Percentiles rank a stretch among this genome's conserved stretches.
Evolutionary conservation across 1,140 invertebrate species (phyloP).

Genomic region (Octopus bimaculoides): DNA sequence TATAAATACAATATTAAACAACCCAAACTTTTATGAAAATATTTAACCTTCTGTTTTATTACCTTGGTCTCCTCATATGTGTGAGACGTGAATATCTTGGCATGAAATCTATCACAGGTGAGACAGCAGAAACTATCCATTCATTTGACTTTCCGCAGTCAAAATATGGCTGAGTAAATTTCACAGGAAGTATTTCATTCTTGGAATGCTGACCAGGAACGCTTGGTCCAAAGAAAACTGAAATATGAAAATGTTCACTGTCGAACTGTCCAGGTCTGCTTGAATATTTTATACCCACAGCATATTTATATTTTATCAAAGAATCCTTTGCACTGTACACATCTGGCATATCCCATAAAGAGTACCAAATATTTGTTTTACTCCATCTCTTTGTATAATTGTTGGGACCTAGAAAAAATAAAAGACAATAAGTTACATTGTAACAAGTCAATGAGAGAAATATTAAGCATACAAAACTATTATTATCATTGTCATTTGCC

Average conservation of each 20-base stretch:
- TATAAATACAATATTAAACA: not conserved
- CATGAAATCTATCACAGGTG: constrained; percentile 92
- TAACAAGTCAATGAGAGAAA: too few relatives aligned
- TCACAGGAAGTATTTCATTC: constrained; percentile 75
- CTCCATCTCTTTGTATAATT: too few relatives aligned
- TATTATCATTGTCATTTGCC: too few relatives aligned
- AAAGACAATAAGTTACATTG: too few relatives aligned
- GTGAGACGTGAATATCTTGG: constrained; percentile 84
- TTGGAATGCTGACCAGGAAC: constrained; percentile 37
- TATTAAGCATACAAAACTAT: too few relatives aligned
- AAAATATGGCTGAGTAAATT: constrained; percentile 92
- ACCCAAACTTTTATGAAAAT: not conserved
- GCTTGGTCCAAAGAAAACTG: constrained; percentile 51
- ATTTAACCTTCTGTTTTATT: constrained; percentile 46
- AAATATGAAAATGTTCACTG: constrained; percentile 31
- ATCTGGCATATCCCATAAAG: constrained; percentile 64
- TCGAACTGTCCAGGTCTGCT: constrained; percentile 76
- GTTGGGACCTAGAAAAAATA: too few relatives aligned
- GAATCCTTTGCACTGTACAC: constrained; percentile 74
- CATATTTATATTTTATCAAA: constrained; percentile 71
- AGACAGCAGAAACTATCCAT: constrained; percentile 89
- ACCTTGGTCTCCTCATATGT: constrained; percentile 94
- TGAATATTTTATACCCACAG: constrained; percentile 74
- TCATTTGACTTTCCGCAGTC: constrained; percentile 93
- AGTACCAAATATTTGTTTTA: too few relatives aligned